These are phyloP conservation scores for Torymus tubicola DNA, from an alignment of 2,888 invertebrate species.

Conservation along the genomic window DNA sequence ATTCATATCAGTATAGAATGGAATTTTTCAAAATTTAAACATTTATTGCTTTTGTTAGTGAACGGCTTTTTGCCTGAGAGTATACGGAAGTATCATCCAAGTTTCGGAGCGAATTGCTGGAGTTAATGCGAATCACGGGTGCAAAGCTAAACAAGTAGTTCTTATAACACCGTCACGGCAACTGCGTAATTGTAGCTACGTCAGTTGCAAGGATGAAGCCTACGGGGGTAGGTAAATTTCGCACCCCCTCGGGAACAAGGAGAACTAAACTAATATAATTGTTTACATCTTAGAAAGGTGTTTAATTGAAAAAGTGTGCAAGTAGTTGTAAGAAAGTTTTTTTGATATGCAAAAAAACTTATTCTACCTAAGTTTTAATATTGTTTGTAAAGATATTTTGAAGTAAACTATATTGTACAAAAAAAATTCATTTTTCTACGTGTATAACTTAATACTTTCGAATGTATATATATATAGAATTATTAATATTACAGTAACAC, in stretches of 20 bases:
- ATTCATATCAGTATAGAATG: too few species aligned
- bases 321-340: background rate
- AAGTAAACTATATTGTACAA: too few species aligned
- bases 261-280: conserved; percentile 29
- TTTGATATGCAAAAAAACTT: too few species aligned
- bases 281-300: background rate
- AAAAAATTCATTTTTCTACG: too few species aligned
- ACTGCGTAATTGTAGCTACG: conserved; percentile 37
- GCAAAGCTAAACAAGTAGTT: conserved; percentile 33
- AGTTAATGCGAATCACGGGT: conserved; percentile 21
- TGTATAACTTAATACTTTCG: too few species aligned
- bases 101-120: conserved; percentile 16
- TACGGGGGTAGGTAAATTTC: conserved; percentile 18
- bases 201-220: conserved; percentile 42
- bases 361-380: too few species aligned
- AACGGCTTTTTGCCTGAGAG: background rate
- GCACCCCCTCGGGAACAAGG: conserved; percentile 3
- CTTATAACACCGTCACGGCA: conserved; percentile 30
- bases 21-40: background rate
- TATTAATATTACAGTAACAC: too few species aligned
- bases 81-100: conserved; percentile 9
- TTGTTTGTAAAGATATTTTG: too few species aligned
- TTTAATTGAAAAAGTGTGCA: background rate
- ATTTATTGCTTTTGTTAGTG: conserved; percentile 1
- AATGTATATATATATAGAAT: too few species aligned